Conservation (phyloP, 1,140 invertebrate species). For the Diachasmimorpha longicaudata region DNA sequence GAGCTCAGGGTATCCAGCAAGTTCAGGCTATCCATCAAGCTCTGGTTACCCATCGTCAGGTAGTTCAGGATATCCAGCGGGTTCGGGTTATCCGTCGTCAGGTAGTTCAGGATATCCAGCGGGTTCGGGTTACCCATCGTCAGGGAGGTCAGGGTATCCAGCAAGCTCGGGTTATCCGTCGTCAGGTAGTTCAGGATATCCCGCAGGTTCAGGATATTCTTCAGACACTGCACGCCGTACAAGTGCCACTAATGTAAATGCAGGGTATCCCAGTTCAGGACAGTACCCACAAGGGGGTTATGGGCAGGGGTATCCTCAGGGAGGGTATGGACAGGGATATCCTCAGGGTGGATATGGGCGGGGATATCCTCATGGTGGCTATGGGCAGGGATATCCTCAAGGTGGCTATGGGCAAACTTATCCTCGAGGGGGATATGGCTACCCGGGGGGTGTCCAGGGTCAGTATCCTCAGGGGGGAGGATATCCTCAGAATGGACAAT, state of each 20-base stretch:
- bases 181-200: slow-evolving; percentile 20
- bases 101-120: neutral
- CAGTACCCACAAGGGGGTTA: neutral
- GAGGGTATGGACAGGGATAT: neutral
- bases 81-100: neutral
- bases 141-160: slow-evolving; percentile 27
- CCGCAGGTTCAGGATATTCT: slow-evolving; percentile 5
- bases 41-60: slow-evolving; percentile 32
- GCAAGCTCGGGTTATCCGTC: slow-evolving; percentile 30
- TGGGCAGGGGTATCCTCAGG: neutral
- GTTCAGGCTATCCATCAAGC: slow-evolving; percentile 15
- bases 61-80: slow-evolving; percentile 18
- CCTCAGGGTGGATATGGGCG: neutral
- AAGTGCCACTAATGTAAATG: slow-evolving; percentile 31
- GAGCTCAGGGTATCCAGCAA: slow-evolving; percentile 24
- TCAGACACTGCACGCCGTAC: slow-evolving; percentile 18
- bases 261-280: slow-evolving; percentile 34
- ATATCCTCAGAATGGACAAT: slow-evolving; percentile 25
- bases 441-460: neutral
- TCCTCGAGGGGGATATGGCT: neutral
- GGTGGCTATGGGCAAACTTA: neutral
- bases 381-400: neutral
- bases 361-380: slow-evolving; percentile 14
- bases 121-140: neutral
- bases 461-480: slow-evolving; percentile 21